Percentiles rank a stretch among this genome's conserved stretches.
Conservation (phyloP, 2,113 vertebrate genomes). For the Hemichromis elongatus region DNA sequence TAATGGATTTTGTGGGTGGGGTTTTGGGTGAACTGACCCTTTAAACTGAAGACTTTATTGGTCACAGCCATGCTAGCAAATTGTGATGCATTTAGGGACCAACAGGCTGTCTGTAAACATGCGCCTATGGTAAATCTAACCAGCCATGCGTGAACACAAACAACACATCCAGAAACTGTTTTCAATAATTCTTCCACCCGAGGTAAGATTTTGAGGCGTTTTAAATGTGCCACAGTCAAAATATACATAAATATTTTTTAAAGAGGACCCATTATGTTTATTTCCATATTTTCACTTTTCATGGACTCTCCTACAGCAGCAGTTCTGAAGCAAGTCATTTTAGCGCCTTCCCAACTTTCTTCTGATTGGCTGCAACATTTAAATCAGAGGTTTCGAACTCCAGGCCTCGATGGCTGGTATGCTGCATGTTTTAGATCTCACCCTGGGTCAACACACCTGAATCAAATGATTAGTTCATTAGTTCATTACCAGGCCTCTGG, state of each 20-base stretch:
- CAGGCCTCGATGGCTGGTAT: neutral
- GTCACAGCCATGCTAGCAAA: neutral
- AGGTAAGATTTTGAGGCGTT: neutral
- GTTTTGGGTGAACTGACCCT: neutral
- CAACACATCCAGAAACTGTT: neutral
- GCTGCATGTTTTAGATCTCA: neutral
- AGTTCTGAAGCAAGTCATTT: neutral
- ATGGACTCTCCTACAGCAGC: neutral
- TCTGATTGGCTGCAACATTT: neutral
- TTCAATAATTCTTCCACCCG: neutral
- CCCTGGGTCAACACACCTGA: neutral
- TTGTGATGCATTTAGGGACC: neutral
- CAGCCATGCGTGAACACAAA: neutral
- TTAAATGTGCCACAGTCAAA: neutral
- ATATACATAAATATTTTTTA: neutral
- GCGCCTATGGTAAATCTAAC: fast-evolving
- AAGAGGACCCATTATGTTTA: neutral
- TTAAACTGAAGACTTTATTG: neutral
- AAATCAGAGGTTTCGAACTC: neutral
- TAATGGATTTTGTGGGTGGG: neutral
- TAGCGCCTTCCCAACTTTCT: neutral
- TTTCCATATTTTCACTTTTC: neutral
- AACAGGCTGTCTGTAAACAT: neutral
- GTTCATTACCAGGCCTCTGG: fast-evolving
- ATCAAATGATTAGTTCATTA: neutral